phyloP scores from a whole-genome alignment of 2,797 vertebrate genomes.

The Falco rusticolus region DNA sequence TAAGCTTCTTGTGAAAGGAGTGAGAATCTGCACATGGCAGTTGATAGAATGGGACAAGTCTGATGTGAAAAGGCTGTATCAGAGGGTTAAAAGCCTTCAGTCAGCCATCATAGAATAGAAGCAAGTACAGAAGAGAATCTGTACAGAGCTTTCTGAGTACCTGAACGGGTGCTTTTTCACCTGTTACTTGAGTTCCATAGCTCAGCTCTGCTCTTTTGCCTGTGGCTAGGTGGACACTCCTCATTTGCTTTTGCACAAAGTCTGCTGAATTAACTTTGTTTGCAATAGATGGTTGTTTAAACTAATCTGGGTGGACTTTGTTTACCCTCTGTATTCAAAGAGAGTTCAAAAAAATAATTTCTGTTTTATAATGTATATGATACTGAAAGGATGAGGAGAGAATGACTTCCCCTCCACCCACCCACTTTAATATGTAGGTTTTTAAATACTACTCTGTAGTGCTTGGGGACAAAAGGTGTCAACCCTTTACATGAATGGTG shows the following conservation, averaged over 20 bases:
- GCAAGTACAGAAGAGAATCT: background rate
- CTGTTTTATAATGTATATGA: background rate
- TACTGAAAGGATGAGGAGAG: background rate
- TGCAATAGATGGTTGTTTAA: accelerated
- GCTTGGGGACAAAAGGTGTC: background rate
- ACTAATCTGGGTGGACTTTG: background rate
- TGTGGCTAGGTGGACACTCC: accelerated
- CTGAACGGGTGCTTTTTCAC: background rate
- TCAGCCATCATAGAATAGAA: background rate
- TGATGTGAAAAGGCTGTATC: background rate
- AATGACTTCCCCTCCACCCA: background rate
- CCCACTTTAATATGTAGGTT: background rate
- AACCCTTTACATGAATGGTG: background rate
- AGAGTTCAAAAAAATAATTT: background rate
- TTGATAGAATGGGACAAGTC: background rate
- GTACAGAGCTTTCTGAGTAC: background rate
- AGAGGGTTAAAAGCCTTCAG: background rate
- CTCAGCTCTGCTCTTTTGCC: background rate
- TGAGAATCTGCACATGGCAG: background rate
- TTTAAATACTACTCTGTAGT: background rate
- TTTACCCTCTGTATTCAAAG: background rate
- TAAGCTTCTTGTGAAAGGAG: background rate
- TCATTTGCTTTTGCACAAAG: background rate
- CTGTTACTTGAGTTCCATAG: background rate
- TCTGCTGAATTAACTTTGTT: background rate